Conservation (phyloP, 37 sponge, comb jelly and placozoan species). For the Ephydatia muelleri region DNA sequence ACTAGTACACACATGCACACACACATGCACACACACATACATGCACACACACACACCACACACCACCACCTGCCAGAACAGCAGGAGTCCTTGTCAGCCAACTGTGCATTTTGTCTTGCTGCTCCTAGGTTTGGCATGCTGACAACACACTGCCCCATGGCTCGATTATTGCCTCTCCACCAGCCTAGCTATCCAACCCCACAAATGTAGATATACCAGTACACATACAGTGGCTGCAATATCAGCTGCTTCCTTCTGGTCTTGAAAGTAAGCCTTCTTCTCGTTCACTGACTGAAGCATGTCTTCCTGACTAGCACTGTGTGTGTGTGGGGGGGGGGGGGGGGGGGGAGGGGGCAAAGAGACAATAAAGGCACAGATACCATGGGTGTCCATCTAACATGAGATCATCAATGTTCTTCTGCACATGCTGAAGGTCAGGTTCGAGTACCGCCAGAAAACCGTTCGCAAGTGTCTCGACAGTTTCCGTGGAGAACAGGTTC, state of each 20-base stretch:
- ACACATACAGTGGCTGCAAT: constrained; percentile 47
- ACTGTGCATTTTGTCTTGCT: no score
- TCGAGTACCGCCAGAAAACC: constrained; percentile 54
- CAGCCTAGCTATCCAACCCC: no score
- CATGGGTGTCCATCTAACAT: constrained; percentile 14
- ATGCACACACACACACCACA: neutral
- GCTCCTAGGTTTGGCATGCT: no score
- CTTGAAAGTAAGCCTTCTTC: constrained; percentile 44
- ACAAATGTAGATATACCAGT: no score
- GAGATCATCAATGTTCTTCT: constrained; percentile 52
- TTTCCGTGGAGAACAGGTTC: constrained; percentile 21
- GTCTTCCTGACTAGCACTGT: constrained; percentile 47
- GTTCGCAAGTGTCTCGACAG: constrained; percentile 22
- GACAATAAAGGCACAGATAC: no score
- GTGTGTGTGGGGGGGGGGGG: neutral
- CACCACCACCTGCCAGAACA: neutral
- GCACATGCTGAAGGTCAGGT: constrained; percentile 47
- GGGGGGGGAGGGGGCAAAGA: neutral
- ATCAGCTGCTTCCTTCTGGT: constrained; percentile 4
- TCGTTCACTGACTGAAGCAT: constrained; percentile 58
- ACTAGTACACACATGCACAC: constrained; percentile 21
- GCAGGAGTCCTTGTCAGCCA: neutral
- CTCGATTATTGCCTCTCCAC: no score
- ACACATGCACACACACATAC: constrained; percentile 12
- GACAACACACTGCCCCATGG: no score